Evolutionary conservation across 2,113 vertebrate genomes (phyloP).

Genomic region (Erythrolamprus reginae): DNA sequence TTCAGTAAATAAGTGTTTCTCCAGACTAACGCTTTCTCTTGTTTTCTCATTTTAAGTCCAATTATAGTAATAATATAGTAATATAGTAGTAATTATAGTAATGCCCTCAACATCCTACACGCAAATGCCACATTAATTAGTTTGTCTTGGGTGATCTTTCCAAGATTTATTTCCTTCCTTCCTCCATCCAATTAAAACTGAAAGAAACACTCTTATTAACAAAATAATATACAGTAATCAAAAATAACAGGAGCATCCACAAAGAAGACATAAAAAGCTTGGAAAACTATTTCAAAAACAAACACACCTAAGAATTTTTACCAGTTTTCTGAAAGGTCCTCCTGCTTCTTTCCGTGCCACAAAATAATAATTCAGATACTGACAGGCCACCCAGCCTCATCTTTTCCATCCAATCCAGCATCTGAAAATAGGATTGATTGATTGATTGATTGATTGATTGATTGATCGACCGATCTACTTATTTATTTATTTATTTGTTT

Average conservation of each 20-base stretch:
- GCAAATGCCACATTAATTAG: not conserved
- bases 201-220: not conserved
- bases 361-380: not conserved
- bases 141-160: not conserved
- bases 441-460: no score
- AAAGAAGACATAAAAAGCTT: not conserved
- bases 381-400: not conserved
- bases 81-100: no score
- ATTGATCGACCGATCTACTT: no score
- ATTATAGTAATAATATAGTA: not conserved
- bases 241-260: not conserved
- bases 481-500: no score
- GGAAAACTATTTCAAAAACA: not conserved
- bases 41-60: not conserved
- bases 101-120: not conserved
- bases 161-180: not conserved
- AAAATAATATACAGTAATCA: not conserved
- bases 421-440: not conserved
- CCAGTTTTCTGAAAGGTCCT: not conserved
- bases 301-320: not conserved
- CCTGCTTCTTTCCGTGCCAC: not conserved
- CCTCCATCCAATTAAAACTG: not conserved
- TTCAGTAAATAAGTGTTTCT: not conserved
- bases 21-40: not conserved
- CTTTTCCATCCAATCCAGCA: not conserved